Percentiles rank a stretch among this genome's conserved stretches.
Conservation (phyloP, 92 coral and sea anemone species). For the Parazoanthus atlanticus region DNA sequence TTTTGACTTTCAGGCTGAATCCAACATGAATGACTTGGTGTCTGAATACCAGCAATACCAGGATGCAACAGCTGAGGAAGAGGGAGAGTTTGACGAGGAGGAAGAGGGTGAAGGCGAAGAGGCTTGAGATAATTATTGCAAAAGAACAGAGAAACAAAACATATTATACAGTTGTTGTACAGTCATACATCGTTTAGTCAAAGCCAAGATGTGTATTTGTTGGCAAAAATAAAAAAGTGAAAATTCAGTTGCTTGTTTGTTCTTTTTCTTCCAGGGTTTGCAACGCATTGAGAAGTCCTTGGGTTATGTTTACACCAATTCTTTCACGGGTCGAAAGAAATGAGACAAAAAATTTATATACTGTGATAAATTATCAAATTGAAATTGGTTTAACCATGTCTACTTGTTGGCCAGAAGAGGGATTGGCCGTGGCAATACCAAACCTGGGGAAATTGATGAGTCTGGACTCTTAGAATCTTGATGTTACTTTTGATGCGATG, state of each 20-base stretch:
- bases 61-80: conserved; percentile 84
- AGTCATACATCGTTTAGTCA: not conserved
- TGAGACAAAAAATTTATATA: too few species aligned
- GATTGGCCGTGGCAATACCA: too few species aligned
- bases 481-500: too few species aligned
- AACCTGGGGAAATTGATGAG: too few species aligned
- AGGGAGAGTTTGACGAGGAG: conserved; percentile 76
- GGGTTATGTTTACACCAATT: too few species aligned
- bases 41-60: conserved; percentile 95
- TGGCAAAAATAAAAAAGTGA: not conserved
- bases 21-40: conserved; percentile 87
- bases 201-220: not conserved
- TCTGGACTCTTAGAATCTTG: too few species aligned
- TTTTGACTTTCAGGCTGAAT: conserved; percentile 69
- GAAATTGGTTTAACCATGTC: too few species aligned
- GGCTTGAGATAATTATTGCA: conserved; percentile 9
- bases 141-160: not conserved
- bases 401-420: too few species aligned
- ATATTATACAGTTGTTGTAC: conserved; percentile 4
- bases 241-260: not conserved
- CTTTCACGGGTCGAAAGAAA: too few species aligned
- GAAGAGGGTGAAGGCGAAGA: conserved; percentile 73
- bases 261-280: too few species aligned
- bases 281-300: too few species aligned
- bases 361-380: too few species aligned